Percentiles rank a stretch among this genome's conserved stretches.
phyloP scores from a whole-genome alignment of 53 echinoderm and acorn worm species.

The Astropecten irregularis region DNA sequence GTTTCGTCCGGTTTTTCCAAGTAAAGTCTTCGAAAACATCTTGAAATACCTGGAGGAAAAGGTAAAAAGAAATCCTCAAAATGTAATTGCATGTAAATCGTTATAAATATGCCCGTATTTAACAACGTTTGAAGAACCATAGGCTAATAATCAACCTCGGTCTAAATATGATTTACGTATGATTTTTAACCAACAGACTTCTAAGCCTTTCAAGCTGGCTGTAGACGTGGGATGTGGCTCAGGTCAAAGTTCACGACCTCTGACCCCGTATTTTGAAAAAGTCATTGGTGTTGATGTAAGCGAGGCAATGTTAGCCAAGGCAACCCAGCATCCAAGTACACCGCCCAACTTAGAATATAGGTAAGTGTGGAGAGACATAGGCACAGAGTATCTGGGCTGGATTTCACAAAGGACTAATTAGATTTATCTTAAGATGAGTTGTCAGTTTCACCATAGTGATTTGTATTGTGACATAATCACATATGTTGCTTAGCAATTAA shows the following conservation, averaged over 20 bases:
- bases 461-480: too few species aligned
- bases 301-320: conserved; percentile 11
- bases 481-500: too few species aligned
- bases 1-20: conserved; percentile 59
- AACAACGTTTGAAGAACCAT: too few species aligned
- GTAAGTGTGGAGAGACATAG: background rate
- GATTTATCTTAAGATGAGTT: too few species aligned
- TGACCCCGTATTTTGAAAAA: conserved; percentile 51
- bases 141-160: too few species aligned
- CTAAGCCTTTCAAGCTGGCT: conserved; percentile 56
- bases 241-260: conserved; percentile 44
- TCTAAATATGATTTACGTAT: background rate
- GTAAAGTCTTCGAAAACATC: conserved; percentile 48
- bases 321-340: background rate
- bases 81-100: background rate
- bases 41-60: conserved; percentile 48
- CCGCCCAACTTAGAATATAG: conserved; percentile 47
- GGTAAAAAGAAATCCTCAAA: background rate
- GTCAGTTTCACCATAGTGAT: too few species aligned
- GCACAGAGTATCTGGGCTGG: background rate
- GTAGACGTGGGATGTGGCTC: conserved; percentile 41
- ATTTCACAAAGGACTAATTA: too few species aligned
- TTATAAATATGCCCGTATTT: background rate
- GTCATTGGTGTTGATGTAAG: conserved; percentile 57
- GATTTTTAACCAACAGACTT: conserved; percentile 3